Conservation (phyloP, 2,888 invertebrate genomes). For the Lomographa bimaculata region DNA sequence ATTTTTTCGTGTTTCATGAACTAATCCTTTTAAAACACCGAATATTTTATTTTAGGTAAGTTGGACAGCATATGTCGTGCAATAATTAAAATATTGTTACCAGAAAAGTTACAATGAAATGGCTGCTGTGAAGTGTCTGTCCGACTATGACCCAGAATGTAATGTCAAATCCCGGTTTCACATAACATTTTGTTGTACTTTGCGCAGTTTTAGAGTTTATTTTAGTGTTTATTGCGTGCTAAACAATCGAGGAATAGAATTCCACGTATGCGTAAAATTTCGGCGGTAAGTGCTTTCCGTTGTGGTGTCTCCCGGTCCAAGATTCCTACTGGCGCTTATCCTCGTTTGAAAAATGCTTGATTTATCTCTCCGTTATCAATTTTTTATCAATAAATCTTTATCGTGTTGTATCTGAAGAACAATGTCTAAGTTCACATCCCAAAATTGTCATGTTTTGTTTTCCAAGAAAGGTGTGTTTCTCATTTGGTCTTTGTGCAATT, state of each 20-base stretch:
- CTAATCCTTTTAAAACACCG: conserved; percentile 69
- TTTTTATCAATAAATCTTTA: conserved; percentile 64
- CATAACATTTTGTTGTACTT: conserved; percentile 54
- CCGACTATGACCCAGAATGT: conserved; percentile 74
- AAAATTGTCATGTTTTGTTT: conserved; percentile 66
- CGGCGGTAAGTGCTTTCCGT: conserved; percentile 34
- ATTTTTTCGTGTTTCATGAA: conserved; percentile 80
- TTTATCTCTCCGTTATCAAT: conserved; percentile 74
- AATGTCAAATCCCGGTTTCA: conserved; percentile 79
- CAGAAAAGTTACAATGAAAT: conserved; percentile 40
- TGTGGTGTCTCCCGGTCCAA: conserved; percentile 24
- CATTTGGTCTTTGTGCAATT: conserved; percentile 39
- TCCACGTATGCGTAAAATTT: conserved; percentile 15
- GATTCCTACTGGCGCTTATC: conserved; percentile 32
- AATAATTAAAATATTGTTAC: conserved; percentile 15
- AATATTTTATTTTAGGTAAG: conserved; percentile 77
- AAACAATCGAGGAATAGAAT: conserved; percentile 15
- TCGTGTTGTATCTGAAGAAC: conserved; percentile 56
- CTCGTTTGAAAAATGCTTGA: conserved; percentile 42
- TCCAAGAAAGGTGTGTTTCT: conserved; percentile 60
- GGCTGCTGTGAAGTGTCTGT: conserved; percentile 56
- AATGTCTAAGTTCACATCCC: conserved; percentile 37
- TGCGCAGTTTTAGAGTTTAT: conserved; percentile 46
- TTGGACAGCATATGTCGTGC: conserved; percentile 33
- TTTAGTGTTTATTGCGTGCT: conserved; percentile 24